These are phyloP conservation scores for Xenopus borealis DNA, from an alignment of 2,113 vertebrate genomes.

Conservation along the genomic window DNA sequence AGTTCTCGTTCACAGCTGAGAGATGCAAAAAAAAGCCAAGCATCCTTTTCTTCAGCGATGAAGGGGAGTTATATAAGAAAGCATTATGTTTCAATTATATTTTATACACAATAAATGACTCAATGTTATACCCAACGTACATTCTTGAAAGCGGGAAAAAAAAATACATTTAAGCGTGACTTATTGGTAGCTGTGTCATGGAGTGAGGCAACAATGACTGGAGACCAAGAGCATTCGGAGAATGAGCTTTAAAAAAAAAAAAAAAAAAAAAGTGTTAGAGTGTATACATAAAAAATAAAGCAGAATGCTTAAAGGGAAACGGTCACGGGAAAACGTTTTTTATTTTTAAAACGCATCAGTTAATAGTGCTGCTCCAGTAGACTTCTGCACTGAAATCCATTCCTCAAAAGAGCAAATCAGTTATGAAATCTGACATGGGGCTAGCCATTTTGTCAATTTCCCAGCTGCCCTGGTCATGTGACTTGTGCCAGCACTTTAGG, in stretches of 20 bases:
- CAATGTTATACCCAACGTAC: conserved; percentile 60
- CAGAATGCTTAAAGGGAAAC: too few relatives aligned
- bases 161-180: conserved; percentile 72
- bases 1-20: not conserved
- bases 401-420: too few relatives aligned
- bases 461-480: too few relatives aligned
- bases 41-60: not conserved
- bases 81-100: conserved; percentile 59
- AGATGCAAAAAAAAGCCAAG: not conserved
- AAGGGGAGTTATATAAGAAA: conserved; percentile 51
- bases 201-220: conserved; percentile 83
- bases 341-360: too few relatives aligned
- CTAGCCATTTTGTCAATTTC: too few relatives aligned
- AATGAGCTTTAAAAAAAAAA: conserved; percentile 75
- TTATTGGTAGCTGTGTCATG: conserved; percentile 86
- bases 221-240: conserved; percentile 82
- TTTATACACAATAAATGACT: conserved; percentile 54
- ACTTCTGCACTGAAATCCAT: too few relatives aligned
- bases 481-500: too few relatives aligned
- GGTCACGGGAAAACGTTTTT: too few relatives aligned
- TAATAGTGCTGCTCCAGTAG: too few relatives aligned
- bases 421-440: too few relatives aligned
- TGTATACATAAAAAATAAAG: too few relatives aligned
- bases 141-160: conserved; percentile 55
- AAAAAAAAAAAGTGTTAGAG: not conserved